Evolutionary conservation across 2,888 invertebrate genomes (phyloP).

Genomic region (Eupithecia dodoneata): DNA sequence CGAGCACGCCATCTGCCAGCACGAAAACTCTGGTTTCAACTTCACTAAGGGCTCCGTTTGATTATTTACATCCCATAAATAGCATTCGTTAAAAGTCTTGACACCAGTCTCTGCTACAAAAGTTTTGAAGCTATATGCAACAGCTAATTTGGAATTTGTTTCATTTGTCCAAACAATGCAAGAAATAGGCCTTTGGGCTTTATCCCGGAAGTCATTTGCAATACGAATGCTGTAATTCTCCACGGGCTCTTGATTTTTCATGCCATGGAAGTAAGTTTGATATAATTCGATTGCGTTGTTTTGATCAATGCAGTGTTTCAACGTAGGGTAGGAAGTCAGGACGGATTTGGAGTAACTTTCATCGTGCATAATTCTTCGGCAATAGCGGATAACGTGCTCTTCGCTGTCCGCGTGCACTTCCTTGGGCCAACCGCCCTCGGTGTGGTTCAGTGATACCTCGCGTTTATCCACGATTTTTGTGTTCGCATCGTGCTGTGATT

Average conservation of each 20-base stretch:
- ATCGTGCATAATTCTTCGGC: conserved; percentile 92
- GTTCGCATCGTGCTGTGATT: conserved; percentile 83
- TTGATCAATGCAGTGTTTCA: conserved; percentile 88
- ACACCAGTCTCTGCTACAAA: conserved; percentile 40
- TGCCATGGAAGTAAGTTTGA: conserved; percentile 87
- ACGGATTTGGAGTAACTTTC: conserved; percentile 89
- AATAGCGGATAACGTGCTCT: conserved; percentile 88
- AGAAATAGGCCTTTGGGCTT: conserved; percentile 77
- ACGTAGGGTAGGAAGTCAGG: conserved; percentile 78
- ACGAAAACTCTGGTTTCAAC: conserved; percentile 61
- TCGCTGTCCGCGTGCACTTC: conserved; percentile 87
- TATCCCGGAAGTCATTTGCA: conserved; percentile 88
- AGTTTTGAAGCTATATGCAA: conserved; percentile 82
- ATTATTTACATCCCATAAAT: conserved; percentile 86
- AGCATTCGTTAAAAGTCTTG: conserved; percentile 77
- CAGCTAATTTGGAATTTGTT: conserved; percentile 85
- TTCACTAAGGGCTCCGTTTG: conserved; percentile 65
- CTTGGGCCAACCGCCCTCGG: conserved; percentile 94
- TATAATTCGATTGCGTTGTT: conserved; percentile 93
- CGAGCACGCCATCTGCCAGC: conserved; percentile 75
- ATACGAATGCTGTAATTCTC: conserved; percentile 85
- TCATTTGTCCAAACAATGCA: conserved; percentile 90
- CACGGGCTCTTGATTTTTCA: conserved; percentile 77
- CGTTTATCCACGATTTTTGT: conserved; percentile 84
- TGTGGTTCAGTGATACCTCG: conserved; percentile 87